These are phyloP conservation scores for Amiota minor DNA, from an alignment of 2,888 invertebrate genomes.

Conservation along the genomic window DNA sequence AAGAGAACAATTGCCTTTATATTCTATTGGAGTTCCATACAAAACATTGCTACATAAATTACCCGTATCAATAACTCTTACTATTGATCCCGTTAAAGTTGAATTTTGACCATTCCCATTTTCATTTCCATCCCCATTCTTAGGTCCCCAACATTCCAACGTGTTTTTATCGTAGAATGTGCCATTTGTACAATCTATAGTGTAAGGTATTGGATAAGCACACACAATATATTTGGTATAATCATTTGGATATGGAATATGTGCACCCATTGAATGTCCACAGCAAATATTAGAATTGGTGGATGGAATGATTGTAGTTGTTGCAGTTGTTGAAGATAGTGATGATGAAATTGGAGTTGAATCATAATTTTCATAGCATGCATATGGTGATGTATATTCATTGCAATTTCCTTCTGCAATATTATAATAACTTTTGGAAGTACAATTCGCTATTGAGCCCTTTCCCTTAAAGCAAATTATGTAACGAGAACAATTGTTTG, in stretches of 20 bases:
- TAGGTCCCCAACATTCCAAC: slow-evolving; percentile 51
- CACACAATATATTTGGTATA: slow-evolving; percentile 61
- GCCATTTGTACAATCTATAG: slow-evolving; percentile 41
- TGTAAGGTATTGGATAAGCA: slow-evolving; percentile 13
- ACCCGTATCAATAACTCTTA: not conserved
- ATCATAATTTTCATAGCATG: slow-evolving; percentile 26
- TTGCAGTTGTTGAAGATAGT: slow-evolving; percentile 34
- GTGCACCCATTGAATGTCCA: slow-evolving; percentile 39
- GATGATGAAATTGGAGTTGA: slow-evolving; percentile 11
- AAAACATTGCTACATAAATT: not conserved
- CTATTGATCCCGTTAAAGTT: not conserved
- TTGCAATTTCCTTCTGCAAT: slow-evolving; percentile 30
- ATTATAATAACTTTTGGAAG: slow-evolving; percentile 47
- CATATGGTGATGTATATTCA: slow-evolving; percentile 27
- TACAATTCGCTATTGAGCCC: slow-evolving; percentile 68
- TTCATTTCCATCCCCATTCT: slow-evolving; percentile 18
- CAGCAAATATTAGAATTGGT: slow-evolving; percentile 47
- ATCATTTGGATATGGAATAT: slow-evolving; percentile 58
- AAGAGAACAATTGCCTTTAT: slow-evolving; percentile 37
- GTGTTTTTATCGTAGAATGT: slow-evolving; percentile 48
- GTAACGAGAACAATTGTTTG: slow-evolving; percentile 37
- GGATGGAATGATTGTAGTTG: slow-evolving; percentile 22
- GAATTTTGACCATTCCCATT: not conserved
- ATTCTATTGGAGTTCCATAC: slow-evolving; percentile 23
- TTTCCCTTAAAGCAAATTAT: slow-evolving; percentile 48